These are phyloP conservation scores for Spodoptera litura DNA, from an alignment of 1,140 invertebrate genomes.

Conservation along the genomic window DNA sequence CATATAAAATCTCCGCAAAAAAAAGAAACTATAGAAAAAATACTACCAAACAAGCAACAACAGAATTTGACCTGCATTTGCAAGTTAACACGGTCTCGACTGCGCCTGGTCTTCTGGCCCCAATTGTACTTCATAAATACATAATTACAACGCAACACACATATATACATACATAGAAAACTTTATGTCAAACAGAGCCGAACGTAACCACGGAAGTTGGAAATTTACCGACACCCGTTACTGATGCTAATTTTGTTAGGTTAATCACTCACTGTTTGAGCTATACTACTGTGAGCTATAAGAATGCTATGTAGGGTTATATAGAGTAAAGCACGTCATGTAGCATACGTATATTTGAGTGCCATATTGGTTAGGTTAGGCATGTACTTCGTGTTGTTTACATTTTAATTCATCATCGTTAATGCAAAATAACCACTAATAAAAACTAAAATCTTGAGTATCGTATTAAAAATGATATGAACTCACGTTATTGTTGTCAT, in stretches of 20 bases:
- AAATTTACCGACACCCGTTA: constrained; percentile 52
- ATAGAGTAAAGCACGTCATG: too few relatives aligned
- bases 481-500: too few relatives aligned
- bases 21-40: too few relatives aligned
- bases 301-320: neutral
- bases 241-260: constrained; percentile 55
- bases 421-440: too few relatives aligned
- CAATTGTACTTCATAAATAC: constrained; percentile 16
- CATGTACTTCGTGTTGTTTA: too few relatives aligned
- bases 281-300: constrained; percentile 5
- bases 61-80: constrained; percentile 18
- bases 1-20: too few relatives aligned
- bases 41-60: neutral
- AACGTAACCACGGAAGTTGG: constrained; percentile 61
- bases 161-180: constrained; percentile 51
- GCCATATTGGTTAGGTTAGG: too few relatives aligned
- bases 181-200: constrained; percentile 64
- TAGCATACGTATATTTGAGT: too few relatives aligned
- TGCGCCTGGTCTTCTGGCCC: constrained; percentile 23
- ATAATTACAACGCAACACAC: constrained; percentile 41
- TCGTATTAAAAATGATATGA: too few relatives aligned
- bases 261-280: neutral
- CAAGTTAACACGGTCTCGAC: constrained; percentile 33
- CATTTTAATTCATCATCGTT: too few relatives aligned
- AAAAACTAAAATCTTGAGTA: too few relatives aligned